phyloP scores from a whole-genome alignment of 37 sponge, comb jelly and placozoan genomes.

The Crambe crambe region DNA sequence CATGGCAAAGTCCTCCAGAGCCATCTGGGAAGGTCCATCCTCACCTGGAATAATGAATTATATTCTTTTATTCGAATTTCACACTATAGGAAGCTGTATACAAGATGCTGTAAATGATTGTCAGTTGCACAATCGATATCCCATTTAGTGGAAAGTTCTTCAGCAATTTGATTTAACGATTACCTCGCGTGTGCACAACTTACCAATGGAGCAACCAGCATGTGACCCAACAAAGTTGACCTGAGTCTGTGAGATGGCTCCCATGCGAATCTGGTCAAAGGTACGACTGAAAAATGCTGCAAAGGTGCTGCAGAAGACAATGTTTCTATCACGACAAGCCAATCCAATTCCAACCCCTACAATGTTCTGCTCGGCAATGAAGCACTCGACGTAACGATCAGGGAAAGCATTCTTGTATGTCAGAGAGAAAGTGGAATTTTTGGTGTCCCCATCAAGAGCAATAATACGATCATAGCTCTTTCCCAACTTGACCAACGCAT shows the following conservation, averaged over 20 bases:
- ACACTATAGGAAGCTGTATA: too few relatives aligned
- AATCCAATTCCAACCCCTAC: constrained; percentile 93
- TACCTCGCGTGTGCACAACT: too few relatives aligned
- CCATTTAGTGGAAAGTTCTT: constrained; percentile 81
- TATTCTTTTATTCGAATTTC: too few relatives aligned
- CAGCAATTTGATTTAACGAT: too few relatives aligned
- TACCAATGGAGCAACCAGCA: constrained; percentile 88
- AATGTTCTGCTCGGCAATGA: constrained; percentile 99
- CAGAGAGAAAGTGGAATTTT: constrained; percentile 97
- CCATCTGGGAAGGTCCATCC: constrained; percentile 99
- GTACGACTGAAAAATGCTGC: constrained; percentile 97
- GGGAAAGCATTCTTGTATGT: constrained; percentile 95
- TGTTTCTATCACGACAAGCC: constrained; percentile 82
- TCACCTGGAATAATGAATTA: constrained; percentile 91
- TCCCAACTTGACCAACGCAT: constrained; percentile 91
- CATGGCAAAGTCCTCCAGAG: constrained; percentile 97
- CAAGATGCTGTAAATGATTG: background rate
- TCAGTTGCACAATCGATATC: constrained; percentile 13
- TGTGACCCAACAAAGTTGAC: constrained; percentile 98
- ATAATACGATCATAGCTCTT: constrained; percentile 61
- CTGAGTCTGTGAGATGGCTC: constrained; percentile 95
- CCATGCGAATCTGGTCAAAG: constrained; percentile 99
- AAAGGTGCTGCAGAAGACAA: constrained; percentile 94
- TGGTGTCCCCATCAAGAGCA: constrained; percentile 97
- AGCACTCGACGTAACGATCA: constrained; percentile 96